A percentile compares a stretch with the other conserved stretches of the same genome.
phyloP scores from a whole-genome alignment of 2,113 vertebrate species.

The Amia ocellicauda region DNA sequence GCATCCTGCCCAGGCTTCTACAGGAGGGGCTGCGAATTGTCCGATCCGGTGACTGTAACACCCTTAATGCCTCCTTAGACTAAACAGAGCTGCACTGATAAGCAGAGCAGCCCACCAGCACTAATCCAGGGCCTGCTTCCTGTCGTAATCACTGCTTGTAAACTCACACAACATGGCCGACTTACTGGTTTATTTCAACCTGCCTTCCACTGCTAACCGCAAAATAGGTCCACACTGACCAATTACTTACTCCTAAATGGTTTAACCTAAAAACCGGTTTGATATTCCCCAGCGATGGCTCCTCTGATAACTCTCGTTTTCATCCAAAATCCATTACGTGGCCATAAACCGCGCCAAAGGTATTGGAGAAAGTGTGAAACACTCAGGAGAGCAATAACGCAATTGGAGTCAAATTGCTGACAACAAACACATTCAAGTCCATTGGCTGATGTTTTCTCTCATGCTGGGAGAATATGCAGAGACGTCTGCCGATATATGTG shows the following conservation, averaged over 20 bases:
- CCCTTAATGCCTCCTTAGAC: constrained; percentile 28
- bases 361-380: background rate
- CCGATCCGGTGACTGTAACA: constrained; percentile 36
- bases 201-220: constrained; percentile 41
- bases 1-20: constrained; percentile 1
- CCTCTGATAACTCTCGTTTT: constrained; percentile 26
- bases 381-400: constrained; percentile 18
- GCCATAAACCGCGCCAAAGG: background rate
- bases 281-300: constrained; percentile 45
- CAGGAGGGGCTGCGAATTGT: constrained; percentile 33
- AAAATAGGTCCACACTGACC: constrained; percentile 58
- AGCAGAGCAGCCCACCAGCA: constrained; percentile 34
- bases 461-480: background rate
- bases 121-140: constrained; percentile 54
- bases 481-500: background rate
- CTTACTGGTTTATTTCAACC: constrained; percentile 60
- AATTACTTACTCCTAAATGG: constrained; percentile 66
- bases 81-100: constrained; percentile 32
- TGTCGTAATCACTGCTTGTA: constrained; percentile 57
- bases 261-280: constrained; percentile 34
- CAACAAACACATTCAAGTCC: constrained; percentile 4
- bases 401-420: constrained; percentile 20
- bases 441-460: no score
- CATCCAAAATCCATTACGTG: constrained; percentile 1
- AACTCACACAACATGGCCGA: constrained; percentile 39